Evolutionary conservation across 2,113 vertebrate species (phyloP), one percentile per base, ranked within the genome.

Genomic region (Silurus meridionalis): DNA sequence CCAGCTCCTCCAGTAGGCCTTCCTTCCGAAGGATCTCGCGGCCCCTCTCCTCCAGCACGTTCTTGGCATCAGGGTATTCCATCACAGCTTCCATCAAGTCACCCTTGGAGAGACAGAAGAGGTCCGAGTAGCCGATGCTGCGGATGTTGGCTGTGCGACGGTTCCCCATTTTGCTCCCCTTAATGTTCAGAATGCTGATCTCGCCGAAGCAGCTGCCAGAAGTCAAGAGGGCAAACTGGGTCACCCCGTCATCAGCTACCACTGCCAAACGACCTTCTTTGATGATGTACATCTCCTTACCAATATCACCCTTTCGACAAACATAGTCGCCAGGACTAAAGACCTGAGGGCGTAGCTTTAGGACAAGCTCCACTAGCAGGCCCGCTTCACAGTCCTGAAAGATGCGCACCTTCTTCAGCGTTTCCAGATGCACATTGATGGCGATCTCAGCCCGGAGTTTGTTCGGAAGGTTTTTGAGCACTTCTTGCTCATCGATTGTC

Each of bases 201-300:
- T 99, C 97, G 0, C 98, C 98, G 71, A 99, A 99, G 91, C 97
- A 99, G 92, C 97, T 95, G n/a, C 98, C 97, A 0, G 96, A 91
- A 0, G 96, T 98, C 58, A 99, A 94, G 67, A 97, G 85, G 7
- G 97, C 97, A 0, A 96, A 96, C 91, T 98, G 97, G 7, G 96
- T 98, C 5, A 85, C 77, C 0, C 98, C 97, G 0, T 99, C 97
- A 8, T 99, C 97, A 0, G 95, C 97, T 80, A 99, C 97, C 88
- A 99, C 98, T 0, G 97, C 98, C 88, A 99, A 92, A 82, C 94
- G 96, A 48, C 98, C 98, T 77, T 99, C 98, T 93, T 99, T 99
- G 82, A 99, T 97, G 81, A 99, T 99, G 88, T 99, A 99, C 98
- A 99, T 98, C 92, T 99, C 98, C 86, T 97, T 98, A 46, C 98